Conservation (phyloP, 2,888 invertebrate species). For the Magallana nippona region DNA sequence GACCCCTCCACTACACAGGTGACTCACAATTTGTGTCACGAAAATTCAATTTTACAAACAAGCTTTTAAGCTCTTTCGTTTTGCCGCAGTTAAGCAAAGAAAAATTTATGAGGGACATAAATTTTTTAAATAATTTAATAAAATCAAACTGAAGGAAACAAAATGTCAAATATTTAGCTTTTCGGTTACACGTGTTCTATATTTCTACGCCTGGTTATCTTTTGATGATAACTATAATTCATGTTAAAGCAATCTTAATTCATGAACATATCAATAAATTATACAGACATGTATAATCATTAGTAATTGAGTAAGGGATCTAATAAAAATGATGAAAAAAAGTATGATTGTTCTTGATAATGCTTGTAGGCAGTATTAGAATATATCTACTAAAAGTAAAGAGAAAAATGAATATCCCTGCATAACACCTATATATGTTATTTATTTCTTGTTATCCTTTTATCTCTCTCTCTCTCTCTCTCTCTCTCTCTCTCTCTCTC, state of each 20-base stretch:
- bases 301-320: too few species aligned
- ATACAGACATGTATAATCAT: background rate
- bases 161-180: background rate
- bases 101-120: constrained; percentile 22
- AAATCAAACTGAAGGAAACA: background rate
- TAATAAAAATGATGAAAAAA: too few species aligned
- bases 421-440: background rate
- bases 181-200: background rate
- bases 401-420: constrained; percentile 7
- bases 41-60: constrained; percentile 25
- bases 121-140: constrained; percentile 4
- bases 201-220: too few species aligned
- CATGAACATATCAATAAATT: background rate
- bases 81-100: background rate
- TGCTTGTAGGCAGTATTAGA: background rate
- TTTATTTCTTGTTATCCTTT: background rate
- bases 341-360: background rate
- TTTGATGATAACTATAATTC: too few species aligned
- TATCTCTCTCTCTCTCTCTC: background rate
- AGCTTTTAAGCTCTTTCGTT: constrained; percentile 20
- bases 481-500: too few species aligned
- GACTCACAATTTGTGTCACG: constrained; percentile 15
- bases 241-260: background rate
- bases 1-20: constrained; percentile 24
- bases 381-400: background rate